Evolutionary conservation across 2,113 vertebrate genomes (phyloP).

Genomic region (Deroptyus accipitrinus): DNA sequence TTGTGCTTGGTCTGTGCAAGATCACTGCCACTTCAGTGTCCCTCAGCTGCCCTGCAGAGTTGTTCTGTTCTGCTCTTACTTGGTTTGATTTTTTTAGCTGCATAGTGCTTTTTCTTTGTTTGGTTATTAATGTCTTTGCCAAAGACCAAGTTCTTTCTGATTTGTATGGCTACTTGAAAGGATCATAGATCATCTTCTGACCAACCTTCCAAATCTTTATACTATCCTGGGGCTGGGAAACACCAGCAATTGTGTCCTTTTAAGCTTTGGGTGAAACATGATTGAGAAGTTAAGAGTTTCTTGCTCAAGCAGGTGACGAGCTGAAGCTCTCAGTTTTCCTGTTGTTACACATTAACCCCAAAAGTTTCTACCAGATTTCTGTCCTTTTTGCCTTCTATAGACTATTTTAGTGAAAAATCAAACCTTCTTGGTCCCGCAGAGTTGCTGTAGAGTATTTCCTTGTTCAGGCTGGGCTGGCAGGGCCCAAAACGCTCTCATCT

Average conservation of each 20-base stretch:
- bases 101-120: not conserved
- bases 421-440: not conserved
- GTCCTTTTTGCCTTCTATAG: not conserved
- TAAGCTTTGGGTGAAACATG: not conserved
- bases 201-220: not conserved
- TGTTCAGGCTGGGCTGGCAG: not conserved
- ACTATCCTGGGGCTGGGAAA: not conserved
- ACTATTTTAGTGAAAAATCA: not conserved
- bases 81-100: not conserved
- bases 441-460: not conserved
- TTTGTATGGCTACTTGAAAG: not conserved
- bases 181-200: not conserved
- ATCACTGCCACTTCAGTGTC: not conserved
- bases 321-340: not conserved
- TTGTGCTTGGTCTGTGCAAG: not conserved
- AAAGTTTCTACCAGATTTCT: not conserved
- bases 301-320: not conserved
- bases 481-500: not conserved
- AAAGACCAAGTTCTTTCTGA: not conserved
- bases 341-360: not conserved
- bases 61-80: not conserved
- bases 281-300: not conserved
- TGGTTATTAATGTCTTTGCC: not conserved
- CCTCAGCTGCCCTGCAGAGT: not conserved
- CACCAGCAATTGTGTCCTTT: not conserved